phyloP scores from a whole-genome alignment of 2,888 invertebrate genomes.

The Drosophila ezoana region DNA sequence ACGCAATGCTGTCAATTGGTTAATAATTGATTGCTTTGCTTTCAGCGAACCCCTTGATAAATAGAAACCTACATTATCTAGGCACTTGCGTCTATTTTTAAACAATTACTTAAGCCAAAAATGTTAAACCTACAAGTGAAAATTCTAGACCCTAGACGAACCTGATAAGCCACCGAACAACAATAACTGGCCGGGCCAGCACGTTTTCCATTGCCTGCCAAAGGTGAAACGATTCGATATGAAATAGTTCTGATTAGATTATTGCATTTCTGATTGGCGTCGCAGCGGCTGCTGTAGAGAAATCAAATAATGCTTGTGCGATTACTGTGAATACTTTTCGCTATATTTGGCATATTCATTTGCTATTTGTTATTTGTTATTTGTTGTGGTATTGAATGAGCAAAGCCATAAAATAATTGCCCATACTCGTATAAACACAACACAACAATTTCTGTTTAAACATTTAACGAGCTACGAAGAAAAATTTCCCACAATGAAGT shows the following conservation, averaged over 20 bases:
- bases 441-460: conserved; percentile 13
- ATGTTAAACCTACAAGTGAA: conserved; percentile 18
- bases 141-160: not conserved
- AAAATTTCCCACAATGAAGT: conserved; percentile 19
- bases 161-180: conserved; percentile 35
- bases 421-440: no score
- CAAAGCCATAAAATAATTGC: conserved; percentile 41
- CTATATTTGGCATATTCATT: conserved; percentile 30
- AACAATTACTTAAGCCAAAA: conserved; percentile 45
- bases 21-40: conserved; percentile 14
- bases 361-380: conserved; percentile 15
- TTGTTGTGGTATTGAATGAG: conserved; percentile 22
- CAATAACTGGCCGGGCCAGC: conserved; percentile 6
- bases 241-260: conserved; percentile 48
- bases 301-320: conserved; percentile 33
- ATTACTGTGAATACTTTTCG: conserved; percentile 7
- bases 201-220: conserved; percentile 17
- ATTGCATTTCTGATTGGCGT: conserved; percentile 45
- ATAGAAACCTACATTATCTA: not conserved
- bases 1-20: conserved; percentile 17
- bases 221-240: conserved; percentile 37
- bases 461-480: conserved; percentile 2
- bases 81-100: conserved; percentile 43
- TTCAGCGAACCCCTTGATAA: conserved; percentile 5
- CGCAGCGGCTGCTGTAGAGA: conserved; percentile 53